A percentile compares a stretch with the other conserved stretches of the same genome.
These are phyloP conservation scores for Brachionus manjavacas DNA, from an alignment of 1,140 invertebrate species.

Conservation along the genomic window DNA sequence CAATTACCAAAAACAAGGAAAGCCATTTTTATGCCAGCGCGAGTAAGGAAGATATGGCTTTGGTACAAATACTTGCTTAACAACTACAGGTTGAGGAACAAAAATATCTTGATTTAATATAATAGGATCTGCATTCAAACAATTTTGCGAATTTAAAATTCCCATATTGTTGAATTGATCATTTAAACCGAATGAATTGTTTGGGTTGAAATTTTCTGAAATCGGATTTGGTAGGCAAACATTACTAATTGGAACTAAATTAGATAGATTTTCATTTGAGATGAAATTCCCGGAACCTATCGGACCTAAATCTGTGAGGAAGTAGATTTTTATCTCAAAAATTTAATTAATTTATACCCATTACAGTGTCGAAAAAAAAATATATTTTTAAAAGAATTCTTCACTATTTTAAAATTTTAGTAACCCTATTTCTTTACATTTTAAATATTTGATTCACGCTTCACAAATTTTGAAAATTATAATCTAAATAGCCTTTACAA, in stretches of 20 bases:
- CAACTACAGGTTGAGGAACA: neutral
- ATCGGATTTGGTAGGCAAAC: neutral
- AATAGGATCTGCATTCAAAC: neutral
- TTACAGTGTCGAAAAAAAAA: neutral
- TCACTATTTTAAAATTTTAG: neutral
- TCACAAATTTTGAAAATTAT: neutral
- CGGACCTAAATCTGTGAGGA: neutral
- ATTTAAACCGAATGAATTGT: neutral
- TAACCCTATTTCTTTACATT: neutral
- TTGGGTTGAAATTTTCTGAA: neutral
- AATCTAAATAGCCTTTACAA: neutral
- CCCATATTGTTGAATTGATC: neutral
- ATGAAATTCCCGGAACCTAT: neutral
- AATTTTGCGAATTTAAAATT: neutral
- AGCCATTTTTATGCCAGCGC: neutral
- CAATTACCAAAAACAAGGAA: slow-evolving; percentile 8
- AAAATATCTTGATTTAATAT: neutral
- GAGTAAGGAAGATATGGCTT: slow-evolving; percentile 15
- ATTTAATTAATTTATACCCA: neutral
- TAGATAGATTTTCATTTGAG: neutral
- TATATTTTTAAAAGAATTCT: neutral
- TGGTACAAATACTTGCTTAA: neutral
- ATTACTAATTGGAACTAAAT: neutral
- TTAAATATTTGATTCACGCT: neutral
- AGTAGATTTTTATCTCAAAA: neutral